Evolutionary conservation across 2,797 vertebrate genomes (phyloP).

Genomic region (Protonibea diacanthus): DNA sequence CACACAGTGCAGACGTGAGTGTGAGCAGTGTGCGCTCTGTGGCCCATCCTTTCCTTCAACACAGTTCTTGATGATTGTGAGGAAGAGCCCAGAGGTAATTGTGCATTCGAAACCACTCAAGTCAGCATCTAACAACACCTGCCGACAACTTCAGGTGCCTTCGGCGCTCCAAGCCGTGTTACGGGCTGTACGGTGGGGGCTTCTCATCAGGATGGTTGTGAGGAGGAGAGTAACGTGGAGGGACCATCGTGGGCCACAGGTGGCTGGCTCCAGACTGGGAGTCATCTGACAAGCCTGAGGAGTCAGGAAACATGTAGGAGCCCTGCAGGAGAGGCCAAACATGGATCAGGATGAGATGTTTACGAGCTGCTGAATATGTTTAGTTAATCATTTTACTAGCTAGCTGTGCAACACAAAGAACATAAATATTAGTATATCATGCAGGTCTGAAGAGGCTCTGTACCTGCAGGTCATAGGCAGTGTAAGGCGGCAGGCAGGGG

Average conservation of each 20-base stretch:
- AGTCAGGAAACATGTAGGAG: conserved; percentile 90
- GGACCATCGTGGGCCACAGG: conserved; percentile 93
- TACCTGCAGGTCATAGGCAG: conserved; percentile 97
- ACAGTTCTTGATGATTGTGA: conserved; percentile 30
- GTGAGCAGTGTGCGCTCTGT: conserved; percentile 47
- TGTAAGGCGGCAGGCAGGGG: conserved; percentile 96
- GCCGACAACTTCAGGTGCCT: conserved; percentile 10
- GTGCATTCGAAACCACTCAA: conserved; percentile 35
- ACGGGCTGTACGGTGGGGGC: conserved; percentile 97
- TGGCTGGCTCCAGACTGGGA: conserved; percentile 95
- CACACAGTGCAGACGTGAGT: conserved; percentile 50
- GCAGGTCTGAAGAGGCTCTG: background rate
- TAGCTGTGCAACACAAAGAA: background rate
- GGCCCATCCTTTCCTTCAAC: conserved; percentile 24
- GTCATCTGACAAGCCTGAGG: conserved; percentile 93
- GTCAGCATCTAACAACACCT: conserved; percentile 37
- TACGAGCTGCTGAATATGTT: background rate
- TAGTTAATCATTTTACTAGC: background rate
- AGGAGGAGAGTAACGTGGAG: conserved; percentile 95
- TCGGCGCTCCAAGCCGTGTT: conserved; percentile 44
- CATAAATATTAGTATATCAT: background rate
- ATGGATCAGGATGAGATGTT: background rate
- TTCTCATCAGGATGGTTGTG: conserved; percentile 97
- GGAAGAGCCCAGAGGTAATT: conserved; percentile 45
- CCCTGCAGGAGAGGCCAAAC: conserved; percentile 78